Percentiles rank a stretch among this genome's conserved stretches.
phyloP scores from a whole-genome alignment of 2,888 invertebrate species.

The Acanthopleura granulata region DNA sequence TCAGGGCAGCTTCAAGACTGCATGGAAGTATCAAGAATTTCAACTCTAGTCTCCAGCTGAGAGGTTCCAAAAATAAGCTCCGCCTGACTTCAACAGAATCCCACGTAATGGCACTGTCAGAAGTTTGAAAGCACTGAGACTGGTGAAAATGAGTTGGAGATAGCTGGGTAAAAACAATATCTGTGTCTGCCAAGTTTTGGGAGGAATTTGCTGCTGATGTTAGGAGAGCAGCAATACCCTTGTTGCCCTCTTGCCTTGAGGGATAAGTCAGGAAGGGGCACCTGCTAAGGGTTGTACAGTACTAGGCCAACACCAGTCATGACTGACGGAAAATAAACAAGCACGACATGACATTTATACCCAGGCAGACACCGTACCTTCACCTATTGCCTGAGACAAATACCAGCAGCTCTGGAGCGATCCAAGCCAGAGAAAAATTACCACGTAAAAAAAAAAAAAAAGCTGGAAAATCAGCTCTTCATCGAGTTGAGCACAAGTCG shows the following conservation, averaged over 20 bases:
- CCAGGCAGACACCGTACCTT: neutral
- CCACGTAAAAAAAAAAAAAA: neutral
- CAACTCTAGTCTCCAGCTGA: neutral
- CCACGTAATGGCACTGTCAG: too few relatives aligned
- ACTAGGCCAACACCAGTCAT: neutral
- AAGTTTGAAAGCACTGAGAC: too few relatives aligned
- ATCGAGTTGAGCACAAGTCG: neutral
- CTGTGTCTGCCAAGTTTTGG: too few relatives aligned
- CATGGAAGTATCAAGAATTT: neutral
- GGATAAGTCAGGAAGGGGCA: too few relatives aligned
- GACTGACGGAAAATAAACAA: constrained; percentile 12
- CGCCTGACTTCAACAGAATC: too few relatives aligned
- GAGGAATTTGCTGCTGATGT: neutral
- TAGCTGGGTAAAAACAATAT: too few relatives aligned
- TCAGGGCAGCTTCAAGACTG: neutral
- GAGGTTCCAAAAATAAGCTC: neutral
- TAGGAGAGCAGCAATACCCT: neutral
- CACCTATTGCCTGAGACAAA: neutral
- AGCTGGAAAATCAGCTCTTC: neutral
- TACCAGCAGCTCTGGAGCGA: too few relatives aligned
- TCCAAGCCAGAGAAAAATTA: too few relatives aligned
- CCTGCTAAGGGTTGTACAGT: neutral
- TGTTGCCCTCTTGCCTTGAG: neutral
- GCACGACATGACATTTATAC: constrained; percentile 1
- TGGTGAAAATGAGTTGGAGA: too few relatives aligned